Evolutionary conservation across 2,797 vertebrate species (phyloP), one percentile per base, ranked within the genome.

Genomic region (Syngnathus acus): DNA sequence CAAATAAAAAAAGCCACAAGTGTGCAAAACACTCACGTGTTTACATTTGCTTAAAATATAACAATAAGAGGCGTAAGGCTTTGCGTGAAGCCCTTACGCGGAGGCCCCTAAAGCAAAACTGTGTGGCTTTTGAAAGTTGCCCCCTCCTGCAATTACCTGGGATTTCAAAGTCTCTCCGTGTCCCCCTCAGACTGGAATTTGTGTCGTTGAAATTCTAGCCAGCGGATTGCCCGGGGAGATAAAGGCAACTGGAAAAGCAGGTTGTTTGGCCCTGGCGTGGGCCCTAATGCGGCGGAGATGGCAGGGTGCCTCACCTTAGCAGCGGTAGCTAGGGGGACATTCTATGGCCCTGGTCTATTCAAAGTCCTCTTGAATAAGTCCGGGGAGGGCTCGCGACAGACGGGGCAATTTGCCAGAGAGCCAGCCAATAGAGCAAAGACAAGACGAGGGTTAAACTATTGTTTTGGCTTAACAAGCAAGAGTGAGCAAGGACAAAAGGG

Each of bases 381-480:
- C 6, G 82, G 84, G 88, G 87, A 86, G 86, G 86, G 83, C 80
- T 87, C 48, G 73, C 81, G 87, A 79, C 87, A 89, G 89, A 90
- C 87, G 82, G 83, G 88, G 90, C 88, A 88, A 87, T 88, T 85
- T 90, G 89, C 89, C 90, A 90, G 81, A 87, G 86, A 89, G 83
- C 83, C 82, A 85, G 88, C 89, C 88, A 90, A 90, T 86, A 86
- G 86, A 88, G 84, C 84, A 82, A 77, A 90, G 86, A 87, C 84
- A 84, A 85, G 88, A 88, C 75, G 79, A 89, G 87, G 32, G 89
- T 90, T 89, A 89, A 90, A 90, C 89, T 89, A 90, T 91, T 92
- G 90, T 91, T 91, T 91, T 89, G 90, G 85, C 88, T 88, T 88
- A 88, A 85, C 89, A 90, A 86, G 90, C 88, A 87, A 90, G 84